Conservation (phyloP, 1,140 invertebrate species). For the Bombyx mandarina region DNA sequence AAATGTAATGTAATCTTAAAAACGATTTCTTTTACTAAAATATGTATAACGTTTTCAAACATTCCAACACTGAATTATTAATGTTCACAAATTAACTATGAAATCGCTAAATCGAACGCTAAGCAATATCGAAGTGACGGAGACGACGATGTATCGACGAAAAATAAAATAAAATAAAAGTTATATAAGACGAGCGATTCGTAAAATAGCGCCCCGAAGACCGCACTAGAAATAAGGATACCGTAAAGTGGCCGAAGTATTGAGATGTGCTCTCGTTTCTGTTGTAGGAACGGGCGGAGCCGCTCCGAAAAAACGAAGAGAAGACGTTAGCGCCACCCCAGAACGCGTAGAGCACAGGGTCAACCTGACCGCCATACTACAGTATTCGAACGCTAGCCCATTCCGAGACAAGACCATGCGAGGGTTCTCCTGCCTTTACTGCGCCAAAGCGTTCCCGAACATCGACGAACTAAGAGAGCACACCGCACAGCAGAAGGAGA, state of each 20-base stretch:
- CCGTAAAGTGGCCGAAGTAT: conserved; percentile 42
- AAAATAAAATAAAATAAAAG: too few species aligned
- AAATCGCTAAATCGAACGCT: too few species aligned
- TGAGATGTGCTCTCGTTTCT: conserved; percentile 61
- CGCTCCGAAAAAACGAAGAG: conserved; percentile 50
- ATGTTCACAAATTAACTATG: too few species aligned
- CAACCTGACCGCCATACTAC: conserved; percentile 56
- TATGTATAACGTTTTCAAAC: too few species aligned
- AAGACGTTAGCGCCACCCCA: conserved; percentile 52
- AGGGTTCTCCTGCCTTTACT: conserved; percentile 63
- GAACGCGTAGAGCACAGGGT: conserved; percentile 61
- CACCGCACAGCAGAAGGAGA: conserved; percentile 43
- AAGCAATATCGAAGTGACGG: too few species aligned
- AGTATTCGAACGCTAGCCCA: conserved; percentile 59
- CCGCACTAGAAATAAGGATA: conserved; percentile 26
- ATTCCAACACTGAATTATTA: too few species aligned
- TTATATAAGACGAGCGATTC: too few species aligned
- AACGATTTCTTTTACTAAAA: too few species aligned
- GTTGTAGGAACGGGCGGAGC: conserved; percentile 59
- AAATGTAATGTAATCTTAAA: too few species aligned
- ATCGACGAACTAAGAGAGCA: conserved; percentile 46
- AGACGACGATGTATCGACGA: too few species aligned
- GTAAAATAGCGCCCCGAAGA: not conserved
- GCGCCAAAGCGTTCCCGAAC: conserved; percentile 44
- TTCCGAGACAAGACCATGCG: conserved; percentile 56